Evolutionary conservation across 2,888 invertebrate genomes (phyloP), one percentile per base, ranked within the genome.

Genomic region (Pristionchus entomophagus): DNA sequence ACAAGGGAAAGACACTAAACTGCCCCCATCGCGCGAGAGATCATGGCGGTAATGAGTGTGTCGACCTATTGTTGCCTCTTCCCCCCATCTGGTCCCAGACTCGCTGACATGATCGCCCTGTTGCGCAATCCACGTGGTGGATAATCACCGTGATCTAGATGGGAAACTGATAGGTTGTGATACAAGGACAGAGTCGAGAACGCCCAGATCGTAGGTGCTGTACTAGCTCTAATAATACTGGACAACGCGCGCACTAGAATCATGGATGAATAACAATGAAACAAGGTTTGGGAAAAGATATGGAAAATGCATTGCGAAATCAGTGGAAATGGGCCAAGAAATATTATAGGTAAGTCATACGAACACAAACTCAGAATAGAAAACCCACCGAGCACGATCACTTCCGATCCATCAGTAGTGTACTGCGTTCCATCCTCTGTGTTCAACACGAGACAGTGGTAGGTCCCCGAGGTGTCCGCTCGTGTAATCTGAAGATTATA

Each of bases 401-500:
- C 91, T 38, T 91, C 91, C 8, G 92, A 92, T 17, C 89, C 87
- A 17, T 86, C 87, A 62, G 91, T 91, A 19, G 90, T 91, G 49
- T 91, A 88, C 73, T 93, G 93, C 10, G 90, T 89, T 14, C 93
- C 93, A 95, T 96, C 88, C 96, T 97, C 95, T 96, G 97, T 93
- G 96, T 96, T 89, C 96, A 96, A 94, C 56, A 94, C 91, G 86
- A 92, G 92, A 89, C 97, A 98, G 95, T 90, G 89, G 82, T 88
- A 90, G 26, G 87, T 87, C 59, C 90, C 90, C 62, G 90, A 88
- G 0, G 89, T 90, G 77, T 84, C 86, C 29, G 85, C 85, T 14
- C 87, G 87, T 17, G 87, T 84, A 26, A 90, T 87, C 85, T 89
- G 84, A 82, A 73, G 41, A 29, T 35, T 32, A 45, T n/a, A n/a